These are phyloP conservation scores for Rhinichthys klamathensis DNA, from an alignment of 2,113 vertebrate genomes.

Conservation along the genomic window DNA sequence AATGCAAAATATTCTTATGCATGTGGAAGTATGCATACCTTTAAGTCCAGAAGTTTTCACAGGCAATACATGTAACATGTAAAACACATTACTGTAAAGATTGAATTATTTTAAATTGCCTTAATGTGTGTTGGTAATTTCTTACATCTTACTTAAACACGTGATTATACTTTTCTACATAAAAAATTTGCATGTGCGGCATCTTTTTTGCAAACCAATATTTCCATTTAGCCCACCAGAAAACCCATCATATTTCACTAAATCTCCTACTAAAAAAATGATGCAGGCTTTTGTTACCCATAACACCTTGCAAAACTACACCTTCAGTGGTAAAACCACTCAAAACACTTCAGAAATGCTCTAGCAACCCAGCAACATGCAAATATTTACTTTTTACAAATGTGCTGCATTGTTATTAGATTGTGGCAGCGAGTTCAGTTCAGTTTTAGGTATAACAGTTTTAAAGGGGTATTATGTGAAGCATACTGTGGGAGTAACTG, in stretches of 20 bases:
- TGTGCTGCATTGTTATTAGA: not conserved
- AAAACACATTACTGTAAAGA: not conserved
- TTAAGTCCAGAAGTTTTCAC: not conserved
- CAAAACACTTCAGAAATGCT: not conserved
- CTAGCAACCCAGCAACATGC: too few relatives aligned
- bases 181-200: not conserved
- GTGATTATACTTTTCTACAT: not conserved
- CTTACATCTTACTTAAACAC: not conserved
- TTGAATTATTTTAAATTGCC: not conserved
- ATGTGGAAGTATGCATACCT: too few relatives aligned
- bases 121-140: not conserved
- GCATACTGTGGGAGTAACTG: not conserved
- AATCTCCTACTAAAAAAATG: not conserved
- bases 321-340: not conserved
- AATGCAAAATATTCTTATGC: not conserved
- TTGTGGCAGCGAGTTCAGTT: not conserved
- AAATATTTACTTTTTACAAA: too few relatives aligned
- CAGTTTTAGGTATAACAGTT: not conserved
- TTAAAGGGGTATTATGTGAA: not conserved
- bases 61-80: not conserved
- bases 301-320: too few relatives aligned
- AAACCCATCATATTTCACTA: not conserved
- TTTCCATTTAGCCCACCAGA: conserved; percentile 5
- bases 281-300: not conserved
- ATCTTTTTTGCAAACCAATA: not conserved